These are phyloP conservation scores for Rhynchotus rufescens DNA, from an alignment of 2,797 vertebrate genomes.

Conservation along the genomic window DNA sequence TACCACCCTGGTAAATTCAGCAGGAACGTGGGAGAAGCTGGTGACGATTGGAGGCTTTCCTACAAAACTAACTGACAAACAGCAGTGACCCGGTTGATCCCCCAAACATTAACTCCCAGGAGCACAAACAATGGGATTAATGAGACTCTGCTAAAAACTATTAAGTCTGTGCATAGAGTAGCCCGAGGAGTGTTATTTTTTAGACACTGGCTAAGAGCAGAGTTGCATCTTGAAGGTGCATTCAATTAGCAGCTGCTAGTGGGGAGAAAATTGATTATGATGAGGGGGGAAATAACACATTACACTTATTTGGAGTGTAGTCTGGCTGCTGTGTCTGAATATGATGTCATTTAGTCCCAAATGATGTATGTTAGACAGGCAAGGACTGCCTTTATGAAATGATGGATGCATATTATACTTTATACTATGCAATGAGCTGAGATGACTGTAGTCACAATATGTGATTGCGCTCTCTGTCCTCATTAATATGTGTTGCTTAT, in stretches of 20 bases:
- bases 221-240: neutral
- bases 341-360: neutral
- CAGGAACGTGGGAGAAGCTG: rapidly evolving
- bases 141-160: neutral
- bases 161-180: neutral
- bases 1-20: neutral
- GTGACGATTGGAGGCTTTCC: neutral
- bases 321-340: neutral
- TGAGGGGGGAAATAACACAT: neutral
- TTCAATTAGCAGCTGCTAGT: neutral
- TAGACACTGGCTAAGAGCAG: neutral
- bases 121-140: neutral
- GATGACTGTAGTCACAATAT: neutral
- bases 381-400: neutral
- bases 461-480: neutral
- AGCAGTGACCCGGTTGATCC: neutral
- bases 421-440: neutral
- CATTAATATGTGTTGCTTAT: neutral
- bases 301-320: neutral
- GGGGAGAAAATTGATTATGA: neutral
- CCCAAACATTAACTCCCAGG: neutral
- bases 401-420: neutral
- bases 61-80: neutral
- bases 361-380: neutral
- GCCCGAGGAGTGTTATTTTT: neutral